Base-by-base conservation (phyloP, 2,888 invertebrate species). In the Neria commutata region DNA sequence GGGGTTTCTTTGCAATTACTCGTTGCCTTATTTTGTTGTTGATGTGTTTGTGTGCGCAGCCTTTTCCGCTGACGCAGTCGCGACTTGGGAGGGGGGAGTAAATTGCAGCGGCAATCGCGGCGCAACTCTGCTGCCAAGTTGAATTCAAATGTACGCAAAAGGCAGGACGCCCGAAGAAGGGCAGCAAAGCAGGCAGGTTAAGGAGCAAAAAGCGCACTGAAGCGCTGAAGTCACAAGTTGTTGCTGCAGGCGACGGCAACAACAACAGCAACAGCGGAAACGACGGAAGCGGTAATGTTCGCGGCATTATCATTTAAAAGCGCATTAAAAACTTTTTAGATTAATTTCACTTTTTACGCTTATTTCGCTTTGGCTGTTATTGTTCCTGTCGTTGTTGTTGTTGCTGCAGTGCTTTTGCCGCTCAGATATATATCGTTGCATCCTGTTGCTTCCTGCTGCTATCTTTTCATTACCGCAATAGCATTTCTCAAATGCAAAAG, bases 301-400 rank as follows among this genome's bases (percentile, higher is more conserved):
- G 33, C 33, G 63, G 67, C 68, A 72, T 62, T 71, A 73, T 76
- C 74, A 77, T 78, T 77, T 77, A 78, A 78, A 78, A 78, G 73
- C 76, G 74, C 74, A 77, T 77, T 77, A 78, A 78, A 78, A 77
- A 77, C 69, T 77, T 77, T 77, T 77, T 76, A 77, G 77, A 77
- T 77, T 78, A 77, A 77, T 76, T 78, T 75, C 71, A 67, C 68
- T 66, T 58, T 64, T 64, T 62, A 58, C 60, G 59, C 42, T 48
- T 26, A 37, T 54, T 37, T n/a, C n/a, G n/a, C 25, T 51, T 52
- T 57, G 19, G 40, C 29, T 23, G 19, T 58, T 47, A 49, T 56
- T 63, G 45, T 60, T 60, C 21, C 42, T 50, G 62, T 66, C 65
- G 57, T 66, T 63, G 58, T 57, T 64, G 51, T 59, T 55, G 24